Evolutionary conservation across 2,113 vertebrate species (phyloP), one percentile per base, ranked within the genome.

Genomic region (Burhinus oedicnemus): DNA sequence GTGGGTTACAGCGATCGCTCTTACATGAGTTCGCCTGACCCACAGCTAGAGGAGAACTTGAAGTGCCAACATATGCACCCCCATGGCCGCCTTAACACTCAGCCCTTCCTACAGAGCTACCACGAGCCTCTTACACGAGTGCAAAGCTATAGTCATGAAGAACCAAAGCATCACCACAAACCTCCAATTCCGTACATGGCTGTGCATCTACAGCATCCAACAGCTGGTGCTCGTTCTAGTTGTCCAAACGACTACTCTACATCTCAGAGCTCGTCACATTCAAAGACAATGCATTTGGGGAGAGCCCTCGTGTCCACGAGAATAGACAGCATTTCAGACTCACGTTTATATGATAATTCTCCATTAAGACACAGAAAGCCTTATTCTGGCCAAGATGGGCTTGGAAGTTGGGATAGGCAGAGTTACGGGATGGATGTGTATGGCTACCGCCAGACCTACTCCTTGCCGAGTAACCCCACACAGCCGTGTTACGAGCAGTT

Each of bases 251-350:
- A 99, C 64, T 99, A 99, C 97, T 98, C 98, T 12, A 85, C 98
- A 0, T 83, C 98, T 9, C 98, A 98, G 61, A 95, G 97, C 42
- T 97, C 96, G 0, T 82, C 98, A 0, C 98, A 98, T 45, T 89
- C 98, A 0, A 99, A 99, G 34, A 94, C 96, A 29, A 97, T 99
- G 17, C 99, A 99, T 20, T 94, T 99, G 5, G 98, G 99, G 10
- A 98, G 98, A 84, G 98, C 99, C 77, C 96, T 99, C 8, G 98
- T 98, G 66, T 98, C 99, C 72, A 99, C 99, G 0, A 97, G 99
- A 34, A 96, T 98, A 17, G 99, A 99, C 93, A 99, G 99, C 74
- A 69, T 98, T n/a, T 99, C 99, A 0, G 99, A 99, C 96, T 99
- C 99, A 0, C 99, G 98, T 23, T 97, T 99, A 15, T 99, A 99